Base-by-base conservation (phyloP, 92 coral and sea anemone species). In the Phymanthus crucifer region DNA sequence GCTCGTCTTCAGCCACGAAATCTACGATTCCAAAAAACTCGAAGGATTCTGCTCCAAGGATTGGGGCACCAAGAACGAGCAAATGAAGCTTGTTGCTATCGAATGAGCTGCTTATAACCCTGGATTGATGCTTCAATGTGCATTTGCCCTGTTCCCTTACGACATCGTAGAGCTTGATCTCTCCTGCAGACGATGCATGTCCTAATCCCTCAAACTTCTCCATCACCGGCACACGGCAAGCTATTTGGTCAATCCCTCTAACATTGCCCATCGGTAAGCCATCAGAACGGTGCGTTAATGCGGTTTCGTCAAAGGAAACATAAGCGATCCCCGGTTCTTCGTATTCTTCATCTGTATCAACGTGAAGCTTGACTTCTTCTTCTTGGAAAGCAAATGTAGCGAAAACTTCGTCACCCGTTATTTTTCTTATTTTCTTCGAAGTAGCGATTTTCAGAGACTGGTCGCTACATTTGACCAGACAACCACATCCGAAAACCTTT, bases 21-120 rank as follows among this genome's bases (percentile, higher is more conserved):
- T 61, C 67, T 34, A 61, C 67, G 27, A 61, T 61, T 61, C 67
- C 67, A 10, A 61, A 26, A 16, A 61, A 61, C 67, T 61, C 32
- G 67, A 23, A 23, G 0, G 3, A 9, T 6, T 61, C 32, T n/a
- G n/a, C n/a, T 9, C 27, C 33, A 27, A 61, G 67, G 11, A 61
- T 61, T 8, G 67, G 67, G 27, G 67, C 32, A 23, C 67, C 67
- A 61, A 11, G 67, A 23, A 61, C 67, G 0, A 61, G 9, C 14
- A 26, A 61, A 27, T 61, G 67, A 3, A 23, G 8, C 32, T 27
- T 2, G 32, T 61, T 17, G 34, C 32, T 61, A 6, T 61, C 32
- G 67, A 32, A 13, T 61, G 27, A 61, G 27, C 34, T 61, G 12
- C 12, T 26, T 10, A 61, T 23, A 16, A 26, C 67, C 33, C 67